Base-by-base conservation (phyloP, 2,888 invertebrate genomes). In the Timandra comae region DNA sequence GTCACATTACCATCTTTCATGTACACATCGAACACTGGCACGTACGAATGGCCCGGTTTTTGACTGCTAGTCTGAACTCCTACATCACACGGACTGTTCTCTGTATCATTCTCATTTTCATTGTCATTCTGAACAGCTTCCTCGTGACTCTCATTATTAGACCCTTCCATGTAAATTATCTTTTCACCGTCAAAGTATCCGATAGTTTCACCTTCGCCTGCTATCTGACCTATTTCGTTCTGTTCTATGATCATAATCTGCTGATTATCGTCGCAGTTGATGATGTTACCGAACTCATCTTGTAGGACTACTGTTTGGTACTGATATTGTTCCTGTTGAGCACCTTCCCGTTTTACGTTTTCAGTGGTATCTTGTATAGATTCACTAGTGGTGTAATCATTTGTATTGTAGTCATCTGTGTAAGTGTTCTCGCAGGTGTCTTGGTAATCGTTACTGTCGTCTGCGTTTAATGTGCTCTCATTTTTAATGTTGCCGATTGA, bases 1-100 rank as follows among this genome's bases (percentile, higher is more conserved):
- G 58, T 57, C 10, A 62, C 59, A 47, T 62, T 60, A 3, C 64
- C 64, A 33, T 61, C 55, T 36, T 61, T 63, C 63, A 63, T 60
- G 41, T 52, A 51, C 21, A 63, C 55, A 44, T 64, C 63, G 29
- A 64, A 64, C 24, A 60, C 55, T 7, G 63, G 64, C 29, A 59
- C 27, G 7, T 52, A 39, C n/a, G 58, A 49, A 22, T 53, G 52
- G n/a, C 45, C 43, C 5, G 45, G 41, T 11, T 49, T 44, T 21
- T 35, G 27, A 27, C 13, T 36, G 36, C 35, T 48, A 7, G 57
- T 52, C 32, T 59, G 59, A 0, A 52, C 46, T 0, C 27, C 49
- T 10, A 49, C 48, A 8, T 60, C 49, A 33, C 47, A 39, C 0
- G 25, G 37, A 7, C 12, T 34, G 3, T 16, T 16, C 9, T 11